These are phyloP conservation scores for Pogonocichla stellata DNA, from an alignment of 2,113 vertebrate species.

Conservation along the genomic window DNA sequence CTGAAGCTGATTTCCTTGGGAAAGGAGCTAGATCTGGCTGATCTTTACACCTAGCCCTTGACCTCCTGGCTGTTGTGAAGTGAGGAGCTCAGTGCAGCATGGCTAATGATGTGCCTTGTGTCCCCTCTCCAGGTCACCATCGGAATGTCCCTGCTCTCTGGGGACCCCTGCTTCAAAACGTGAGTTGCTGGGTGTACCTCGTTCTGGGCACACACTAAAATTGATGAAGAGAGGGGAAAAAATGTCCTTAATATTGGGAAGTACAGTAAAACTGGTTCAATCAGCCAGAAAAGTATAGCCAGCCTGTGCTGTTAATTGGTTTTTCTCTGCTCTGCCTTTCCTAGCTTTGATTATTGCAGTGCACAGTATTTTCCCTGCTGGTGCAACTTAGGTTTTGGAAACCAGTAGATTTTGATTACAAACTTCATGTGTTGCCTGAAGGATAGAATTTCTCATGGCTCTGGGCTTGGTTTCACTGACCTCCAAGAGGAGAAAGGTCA, in stretches of 20 bases:
- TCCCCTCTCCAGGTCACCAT: constrained; percentile 86
- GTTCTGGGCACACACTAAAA: not conserved
- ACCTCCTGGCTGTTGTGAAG: not conserved
- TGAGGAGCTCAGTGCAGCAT: not conserved
- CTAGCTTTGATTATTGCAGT: not conserved
- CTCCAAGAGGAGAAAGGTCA: not conserved
- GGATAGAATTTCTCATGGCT: not conserved
- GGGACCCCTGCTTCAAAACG: constrained; percentile 99
- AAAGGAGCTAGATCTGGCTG: not conserved
- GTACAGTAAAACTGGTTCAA: not conserved
- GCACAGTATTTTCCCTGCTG: not conserved
- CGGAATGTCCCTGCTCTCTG: constrained; percentile 94
- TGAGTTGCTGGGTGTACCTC: constrained; percentile 68
- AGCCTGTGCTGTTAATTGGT: not conserved
- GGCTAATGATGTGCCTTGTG: not conserved
- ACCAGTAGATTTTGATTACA: not conserved
- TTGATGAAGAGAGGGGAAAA: not conserved
- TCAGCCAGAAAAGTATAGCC: not conserved
- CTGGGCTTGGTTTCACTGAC: not conserved
- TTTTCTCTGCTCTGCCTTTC: not conserved
- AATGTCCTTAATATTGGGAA: not conserved
- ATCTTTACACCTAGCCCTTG: not conserved
- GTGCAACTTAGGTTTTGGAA: not conserved
- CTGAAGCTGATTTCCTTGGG: not conserved
- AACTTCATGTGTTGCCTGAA: not conserved